Percentiles rank a stretch among this genome's conserved stretches.
These are phyloP conservation scores for Tangara arthus DNA, from an alignment of 2,797 vertebrate species.

Conservation along the genomic window DNA sequence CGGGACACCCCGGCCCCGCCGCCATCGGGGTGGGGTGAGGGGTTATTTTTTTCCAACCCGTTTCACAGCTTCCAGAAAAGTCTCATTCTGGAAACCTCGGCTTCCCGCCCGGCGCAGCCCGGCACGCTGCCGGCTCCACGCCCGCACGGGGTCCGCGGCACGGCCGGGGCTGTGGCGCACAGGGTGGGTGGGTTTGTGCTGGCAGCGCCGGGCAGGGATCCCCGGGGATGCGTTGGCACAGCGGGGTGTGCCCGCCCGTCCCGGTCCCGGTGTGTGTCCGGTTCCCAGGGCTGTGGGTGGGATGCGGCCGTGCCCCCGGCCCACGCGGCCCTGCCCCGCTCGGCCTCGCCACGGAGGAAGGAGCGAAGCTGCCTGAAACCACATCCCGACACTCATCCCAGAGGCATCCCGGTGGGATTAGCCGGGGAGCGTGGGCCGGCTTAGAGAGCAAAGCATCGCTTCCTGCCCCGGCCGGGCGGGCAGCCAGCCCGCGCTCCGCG, in stretches of 20 bases:
- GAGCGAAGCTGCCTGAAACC: conserved; percentile 55
- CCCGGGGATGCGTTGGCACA: not conserved
- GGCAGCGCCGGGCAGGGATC: not conserved
- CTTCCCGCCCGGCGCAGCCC: not conserved
- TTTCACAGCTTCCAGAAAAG: conserved; percentile 64
- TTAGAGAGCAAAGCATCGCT: conserved; percentile 73
- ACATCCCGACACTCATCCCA: conserved; percentile 72
- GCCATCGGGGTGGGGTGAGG: not conserved
- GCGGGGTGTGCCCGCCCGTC: not conserved
- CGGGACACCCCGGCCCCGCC: not conserved
- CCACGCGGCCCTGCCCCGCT: not conserved
- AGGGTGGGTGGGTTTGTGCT: not conserved
- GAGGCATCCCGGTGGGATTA: conserved; percentile 71
- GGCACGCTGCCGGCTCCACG: not conserved
- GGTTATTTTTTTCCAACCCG: conserved; percentile 31
- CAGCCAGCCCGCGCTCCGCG: not conserved
- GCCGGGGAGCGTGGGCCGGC: conserved; percentile 78
- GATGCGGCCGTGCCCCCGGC: conserved; percentile 36
- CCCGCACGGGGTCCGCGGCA: not conserved
- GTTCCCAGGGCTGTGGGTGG: conserved; percentile 43
- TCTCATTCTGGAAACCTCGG: conserved; percentile 32
- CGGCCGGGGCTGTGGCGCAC: accelerated
- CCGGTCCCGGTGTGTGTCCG: not conserved
- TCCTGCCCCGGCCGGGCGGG: conserved; percentile 72
- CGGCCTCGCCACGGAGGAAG: not conserved